phyloP scores from a whole-genome alignment of 2,888 invertebrate species.

The Malthinus flaveolus region DNA sequence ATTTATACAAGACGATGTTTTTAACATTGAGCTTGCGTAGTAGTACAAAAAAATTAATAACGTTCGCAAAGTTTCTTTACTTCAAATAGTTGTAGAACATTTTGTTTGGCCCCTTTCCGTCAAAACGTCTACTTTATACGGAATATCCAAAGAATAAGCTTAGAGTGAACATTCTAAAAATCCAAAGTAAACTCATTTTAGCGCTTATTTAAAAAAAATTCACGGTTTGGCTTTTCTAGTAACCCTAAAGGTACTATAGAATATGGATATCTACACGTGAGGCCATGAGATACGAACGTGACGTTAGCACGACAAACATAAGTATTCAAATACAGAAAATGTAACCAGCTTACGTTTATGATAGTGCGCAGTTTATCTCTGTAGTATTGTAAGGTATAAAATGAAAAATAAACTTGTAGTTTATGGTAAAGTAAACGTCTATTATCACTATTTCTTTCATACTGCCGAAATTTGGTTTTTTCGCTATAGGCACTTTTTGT shows the following conservation, averaged over 20 bases:
- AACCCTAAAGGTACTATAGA: slow-evolving; percentile 24
- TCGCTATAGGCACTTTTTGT: too few relatives aligned
- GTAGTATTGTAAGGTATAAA: slow-evolving; percentile 1
- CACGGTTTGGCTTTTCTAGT: slow-evolving; percentile 15
- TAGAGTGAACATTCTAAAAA: not conserved
- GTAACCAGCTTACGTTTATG: not conserved
- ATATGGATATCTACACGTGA: slow-evolving; percentile 40
- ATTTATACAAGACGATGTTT: too few relatives aligned
- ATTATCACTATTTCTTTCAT: too few relatives aligned
- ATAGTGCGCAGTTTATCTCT: not conserved
- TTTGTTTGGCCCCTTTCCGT: too few relatives aligned
- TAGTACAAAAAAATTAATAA: too few relatives aligned
- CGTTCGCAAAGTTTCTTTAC: too few relatives aligned
- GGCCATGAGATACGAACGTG: slow-evolving; percentile 42
- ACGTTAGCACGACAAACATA: slow-evolving; percentile 34
- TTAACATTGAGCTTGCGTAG: too few relatives aligned
- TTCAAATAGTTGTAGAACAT: too few relatives aligned
- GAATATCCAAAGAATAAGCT: too few relatives aligned
- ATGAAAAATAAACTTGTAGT: slow-evolving; percentile 5
- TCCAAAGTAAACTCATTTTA: slow-evolving; percentile 28
- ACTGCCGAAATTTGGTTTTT: too few relatives aligned
- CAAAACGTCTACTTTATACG: too few relatives aligned
- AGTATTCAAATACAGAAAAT: slow-evolving; percentile 16
- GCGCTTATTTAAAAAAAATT: slow-evolving; percentile 15
- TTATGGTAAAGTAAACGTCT: not conserved